These are phyloP conservation scores for Oreochromis mossambicus DNA, from an alignment of 2,797 vertebrate species.

Conservation along the genomic window DNA sequence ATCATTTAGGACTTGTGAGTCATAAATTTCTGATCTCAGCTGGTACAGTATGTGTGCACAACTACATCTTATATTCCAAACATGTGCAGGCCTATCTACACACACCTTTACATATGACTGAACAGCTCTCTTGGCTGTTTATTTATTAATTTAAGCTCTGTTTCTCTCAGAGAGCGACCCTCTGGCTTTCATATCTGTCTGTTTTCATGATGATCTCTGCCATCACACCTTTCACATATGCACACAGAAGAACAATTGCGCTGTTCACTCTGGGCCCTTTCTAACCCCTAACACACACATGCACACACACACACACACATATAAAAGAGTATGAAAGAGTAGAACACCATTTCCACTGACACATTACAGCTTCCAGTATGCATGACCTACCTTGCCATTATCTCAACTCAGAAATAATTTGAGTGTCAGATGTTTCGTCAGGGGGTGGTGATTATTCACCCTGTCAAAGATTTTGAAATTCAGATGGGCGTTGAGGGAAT, in stretches of 20 bases:
- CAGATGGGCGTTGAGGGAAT: conserved; percentile 7
- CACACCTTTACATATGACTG: conserved; percentile 32
- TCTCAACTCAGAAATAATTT: conserved; percentile 51
- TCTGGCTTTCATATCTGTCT: conserved; percentile 22
- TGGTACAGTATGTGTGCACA: neutral
- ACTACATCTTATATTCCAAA: neutral
- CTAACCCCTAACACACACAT: neutral
- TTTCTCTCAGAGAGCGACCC: conserved; percentile 9
- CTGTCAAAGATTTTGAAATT: conserved; percentile 20
- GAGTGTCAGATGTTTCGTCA: conserved; percentile 52
- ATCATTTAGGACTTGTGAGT: neutral
- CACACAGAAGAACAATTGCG: neutral
- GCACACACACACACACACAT: neutral
- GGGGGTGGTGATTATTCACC: conserved; percentile 39
- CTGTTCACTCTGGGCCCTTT: neutral
- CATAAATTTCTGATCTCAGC: neutral
- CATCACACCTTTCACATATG: conserved; percentile 20
- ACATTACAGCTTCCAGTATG: conserved; percentile 41
- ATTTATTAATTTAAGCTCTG: conserved; percentile 38
- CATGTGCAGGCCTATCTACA: neutral
- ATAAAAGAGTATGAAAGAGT: neutral
- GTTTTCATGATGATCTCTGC: conserved; percentile 35
- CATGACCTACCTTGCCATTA: conserved; percentile 50
- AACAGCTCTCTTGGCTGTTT: conserved; percentile 26
- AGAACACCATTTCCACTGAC: conserved; percentile 32